Conservation (phyloP, 2,888 invertebrate species). For the Lithophane ornitopus region DNA sequence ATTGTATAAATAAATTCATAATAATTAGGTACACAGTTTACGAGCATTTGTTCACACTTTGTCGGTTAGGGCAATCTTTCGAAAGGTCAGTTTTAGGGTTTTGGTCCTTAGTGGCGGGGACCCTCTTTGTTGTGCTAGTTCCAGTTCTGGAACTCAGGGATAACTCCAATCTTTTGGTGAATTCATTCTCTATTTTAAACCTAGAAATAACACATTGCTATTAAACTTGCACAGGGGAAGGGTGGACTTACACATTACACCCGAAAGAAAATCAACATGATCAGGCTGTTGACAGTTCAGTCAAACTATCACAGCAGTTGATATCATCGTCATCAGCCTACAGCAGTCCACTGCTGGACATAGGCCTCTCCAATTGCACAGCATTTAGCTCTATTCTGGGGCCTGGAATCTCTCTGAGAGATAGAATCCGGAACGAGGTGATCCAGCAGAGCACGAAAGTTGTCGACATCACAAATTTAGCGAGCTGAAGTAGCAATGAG, state of each 20-base stretch:
- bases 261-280: background rate
- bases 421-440: background rate
- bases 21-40: background rate
- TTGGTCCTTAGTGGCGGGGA: background rate
- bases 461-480: background rate
- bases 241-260: background rate
- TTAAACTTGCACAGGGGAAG: constrained; percentile 6
- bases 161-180: background rate
- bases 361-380: background rate
- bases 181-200: constrained; percentile 37
- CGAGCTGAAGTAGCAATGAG: background rate
- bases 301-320: background rate
- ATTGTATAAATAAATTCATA: background rate
- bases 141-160: constrained; percentile 12
- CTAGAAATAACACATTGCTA: constrained; percentile 32
- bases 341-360: background rate
- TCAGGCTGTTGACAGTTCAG: background rate
- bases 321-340: background rate
- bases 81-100: constrained; percentile 16
- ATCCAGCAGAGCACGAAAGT: background rate
- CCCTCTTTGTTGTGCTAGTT: background rate
- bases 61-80: background rate
- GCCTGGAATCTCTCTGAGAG: background rate
- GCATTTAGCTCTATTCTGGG: background rate
- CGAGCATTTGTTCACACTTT: background rate